Evolutionary conservation across 2,797 vertebrate species (phyloP), one percentile per base, ranked within the genome.

Genomic region (Meriones psammophilus): DNA sequence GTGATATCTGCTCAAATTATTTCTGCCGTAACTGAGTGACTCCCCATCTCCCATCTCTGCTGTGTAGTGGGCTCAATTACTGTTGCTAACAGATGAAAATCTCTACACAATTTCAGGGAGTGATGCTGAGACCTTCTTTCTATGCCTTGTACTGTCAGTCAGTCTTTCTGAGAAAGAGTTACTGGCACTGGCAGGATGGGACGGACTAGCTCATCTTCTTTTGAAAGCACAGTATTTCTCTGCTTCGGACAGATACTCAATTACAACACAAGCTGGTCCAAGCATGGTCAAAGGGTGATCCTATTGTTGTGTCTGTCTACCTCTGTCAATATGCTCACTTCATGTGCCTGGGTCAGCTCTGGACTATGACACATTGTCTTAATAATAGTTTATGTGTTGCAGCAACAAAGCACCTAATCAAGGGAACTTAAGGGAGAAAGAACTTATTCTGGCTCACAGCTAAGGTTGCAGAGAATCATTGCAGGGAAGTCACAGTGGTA

Each of bases 291-390:
- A 62, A 14, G 33, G 33, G 24, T n/a, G 12, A 58, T 66, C 24
- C 24, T 56, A 8, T 62, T 15, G 3, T 39, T 76, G n/a, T 3
- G 17, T 46, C n/a, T 24, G 12, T 13, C 6, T 6, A 0, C 36
- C 64, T 69, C 39, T 64, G n/a, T 20, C 42, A 62, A 22, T 8
- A 33, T 24, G 30, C 62, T 80, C 24, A 7, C 3, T 36, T 68
- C 54, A 58, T 28, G 33, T 33, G 42, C 17, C 58, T 6, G 1
- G 77, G 24, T 50, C 24, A 26, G 22, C 36, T 17, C 36, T 84
- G 71, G 60, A 4, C 76, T 87, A 36, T 85, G 36, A 36, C 58
- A 15, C 7, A 6, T n/a, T 86, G 30, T 54, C 66, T 54, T 68
- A 50, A 10, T 68, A 24, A 26, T 54, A 30, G 24, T 54, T 54